Evolutionary conservation across 2,888 invertebrate species (phyloP), one percentile per base, ranked within the genome.

Genomic region (Tetranychus truncatus): DNA sequence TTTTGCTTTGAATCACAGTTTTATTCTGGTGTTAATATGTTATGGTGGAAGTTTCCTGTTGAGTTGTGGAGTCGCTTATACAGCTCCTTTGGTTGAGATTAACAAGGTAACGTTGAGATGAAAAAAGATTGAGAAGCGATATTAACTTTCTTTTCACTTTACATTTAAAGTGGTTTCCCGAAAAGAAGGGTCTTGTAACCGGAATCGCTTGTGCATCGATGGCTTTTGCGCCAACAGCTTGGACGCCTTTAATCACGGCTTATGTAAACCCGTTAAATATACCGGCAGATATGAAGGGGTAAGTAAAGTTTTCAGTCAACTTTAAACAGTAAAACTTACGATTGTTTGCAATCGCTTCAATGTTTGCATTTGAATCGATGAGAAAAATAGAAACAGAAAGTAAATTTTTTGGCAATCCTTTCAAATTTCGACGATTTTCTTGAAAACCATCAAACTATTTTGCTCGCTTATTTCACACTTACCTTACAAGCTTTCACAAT

Each of bases 21-120:
- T 76, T 21, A 45, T 73, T 9, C 66, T 73, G 7, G 76, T 76
- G 15, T 71, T 76, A 6, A 75, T 76, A 18, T 72, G 72, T 18
- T 76, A 76, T 69, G 76, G 76, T 7, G 76, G 76, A 21, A 72
- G 72, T 34, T 76, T 76, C 55, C 55, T 76, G 11, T n/a, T 76
- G 15, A 73, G 73, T 21, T 76, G 65, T 44, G 75, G 74, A 1
- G 65, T 73, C 15, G 72, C 71, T n/a, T 76, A 76, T 45, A 76
- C 76, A 8, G 66, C 74, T 44, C 76, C 76, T 1, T 71, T 76
- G 24, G 76, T 72, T 24, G 74, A 76, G 21, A 74, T 76, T 65
- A 75, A 75, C 45, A 75, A 69, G 66, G 75, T 75, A 45, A 8
- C 6, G 20, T 69, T 69, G 69, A n/a, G n/a, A 67, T n/a, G 18